phyloP scores from a whole-genome alignment of 2,113 vertebrate genomes.

The Forbesichthys agassizii region DNA sequence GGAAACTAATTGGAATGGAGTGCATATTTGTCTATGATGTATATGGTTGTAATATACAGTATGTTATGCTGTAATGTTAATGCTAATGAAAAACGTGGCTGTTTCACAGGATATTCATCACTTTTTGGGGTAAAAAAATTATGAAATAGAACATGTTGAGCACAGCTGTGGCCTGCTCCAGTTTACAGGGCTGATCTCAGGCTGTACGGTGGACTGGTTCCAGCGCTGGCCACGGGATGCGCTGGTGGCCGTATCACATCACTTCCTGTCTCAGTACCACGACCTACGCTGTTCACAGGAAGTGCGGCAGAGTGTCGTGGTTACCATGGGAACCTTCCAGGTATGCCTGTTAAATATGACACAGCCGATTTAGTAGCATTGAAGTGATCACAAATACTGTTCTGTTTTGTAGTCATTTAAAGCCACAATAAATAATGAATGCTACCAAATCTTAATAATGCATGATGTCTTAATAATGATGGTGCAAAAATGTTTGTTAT shows the following conservation, averaged over 20 bases:
- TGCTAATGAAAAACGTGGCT: no score
- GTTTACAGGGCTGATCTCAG: slow-evolving; percentile 85
- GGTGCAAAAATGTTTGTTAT: no score
- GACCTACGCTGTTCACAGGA: slow-evolving; percentile 79
- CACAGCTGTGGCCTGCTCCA: slow-evolving; percentile 38
- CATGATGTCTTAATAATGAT: no score
- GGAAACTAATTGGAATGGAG: not conserved
- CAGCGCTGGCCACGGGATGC: slow-evolving; percentile 84
- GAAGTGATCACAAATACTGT: not conserved
- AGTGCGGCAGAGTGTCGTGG: slow-evolving; percentile 78
- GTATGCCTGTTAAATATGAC: slow-evolving; percentile 15
- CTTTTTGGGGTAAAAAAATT: no score
- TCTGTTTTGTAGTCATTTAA: not conserved
- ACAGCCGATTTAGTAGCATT: not conserved
- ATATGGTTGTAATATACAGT: no score
- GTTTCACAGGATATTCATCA: no score
- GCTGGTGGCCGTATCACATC: slow-evolving; percentile 81
- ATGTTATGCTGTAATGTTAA: no score
- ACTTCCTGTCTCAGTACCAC: slow-evolving; percentile 78
- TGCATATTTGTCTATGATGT: not conserved
- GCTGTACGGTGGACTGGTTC: slow-evolving; percentile 88
- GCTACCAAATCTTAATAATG: no score
- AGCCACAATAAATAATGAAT: not conserved
- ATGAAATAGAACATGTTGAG: not conserved
- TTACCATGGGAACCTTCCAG: slow-evolving; percentile 84